Conservation (phyloP, 2,888 invertebrate species). For the Pteria penguin region DNA sequence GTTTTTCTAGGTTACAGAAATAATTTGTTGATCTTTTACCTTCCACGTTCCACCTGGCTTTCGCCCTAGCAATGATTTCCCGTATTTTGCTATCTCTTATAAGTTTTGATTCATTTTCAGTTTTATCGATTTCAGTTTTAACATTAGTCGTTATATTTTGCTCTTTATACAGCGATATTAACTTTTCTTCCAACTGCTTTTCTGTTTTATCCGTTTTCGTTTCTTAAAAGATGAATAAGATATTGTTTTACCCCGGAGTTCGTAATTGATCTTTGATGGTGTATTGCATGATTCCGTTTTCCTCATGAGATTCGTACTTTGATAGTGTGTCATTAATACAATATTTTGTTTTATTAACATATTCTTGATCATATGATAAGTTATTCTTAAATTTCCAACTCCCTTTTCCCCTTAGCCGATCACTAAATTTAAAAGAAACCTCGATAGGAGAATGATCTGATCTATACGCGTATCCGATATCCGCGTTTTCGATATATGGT, state of each 20-base stretch:
- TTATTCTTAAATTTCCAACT: constrained; percentile 7
- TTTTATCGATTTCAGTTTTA: no score
- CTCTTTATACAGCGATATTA: not conserved
- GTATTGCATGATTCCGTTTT: no score
- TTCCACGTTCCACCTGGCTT: not conserved
- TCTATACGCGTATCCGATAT: not conserved
- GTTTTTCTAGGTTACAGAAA: no score
- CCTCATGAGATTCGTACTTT: no score
- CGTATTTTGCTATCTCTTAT: not conserved
- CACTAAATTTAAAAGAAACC: not conserved
- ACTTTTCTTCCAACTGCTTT: not conserved
- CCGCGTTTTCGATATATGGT: not conserved
- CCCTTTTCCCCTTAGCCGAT: not conserved
- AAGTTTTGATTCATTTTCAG: not conserved
- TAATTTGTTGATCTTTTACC: no score
- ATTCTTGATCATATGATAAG: not conserved
- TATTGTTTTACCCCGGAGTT: not conserved
- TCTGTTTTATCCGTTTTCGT: not conserved
- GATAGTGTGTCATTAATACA: not conserved
- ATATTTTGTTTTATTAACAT: not conserved
- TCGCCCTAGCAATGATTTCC: not conserved
- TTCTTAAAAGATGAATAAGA: constrained; percentile 4
- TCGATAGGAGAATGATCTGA: no score
- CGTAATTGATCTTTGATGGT: no score
- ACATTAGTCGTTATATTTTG: no score